These are phyloP conservation scores for Nematolebias whitei DNA, from an alignment of 2,113 vertebrate genomes.

Conservation along the genomic window DNA sequence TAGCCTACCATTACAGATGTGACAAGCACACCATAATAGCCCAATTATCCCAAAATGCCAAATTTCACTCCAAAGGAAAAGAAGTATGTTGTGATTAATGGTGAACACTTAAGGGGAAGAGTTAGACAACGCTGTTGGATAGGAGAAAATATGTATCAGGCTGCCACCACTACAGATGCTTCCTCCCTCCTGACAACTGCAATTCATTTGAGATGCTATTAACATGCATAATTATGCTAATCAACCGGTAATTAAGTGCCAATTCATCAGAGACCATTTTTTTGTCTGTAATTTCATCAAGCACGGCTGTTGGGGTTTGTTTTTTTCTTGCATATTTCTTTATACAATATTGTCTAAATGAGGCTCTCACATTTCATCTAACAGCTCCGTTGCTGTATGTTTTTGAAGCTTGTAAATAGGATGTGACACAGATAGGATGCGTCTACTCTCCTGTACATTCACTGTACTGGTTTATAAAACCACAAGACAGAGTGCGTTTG, in stretches of 20 bases:
- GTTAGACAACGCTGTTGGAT: constrained; percentile 96
- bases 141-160: constrained; percentile 99
- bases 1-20: constrained; percentile 96
- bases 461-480: constrained; percentile 11
- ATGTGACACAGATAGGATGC: constrained; percentile 18
- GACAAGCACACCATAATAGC: constrained; percentile 94
- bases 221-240: constrained; percentile 99
- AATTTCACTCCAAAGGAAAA: constrained; percentile 98
- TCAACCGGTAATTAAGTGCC: constrained; percentile 99
- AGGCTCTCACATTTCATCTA: constrained; percentile 52
- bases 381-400: constrained; percentile 43
- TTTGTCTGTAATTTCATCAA: constrained; percentile 97
- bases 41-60: constrained; percentile 98
- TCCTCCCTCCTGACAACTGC: constrained; percentile 98
- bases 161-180: constrained; percentile 98
- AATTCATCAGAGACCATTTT: constrained; percentile 96
- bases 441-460: constrained; percentile 5
- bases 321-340: constrained; percentile 72
- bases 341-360: constrained; percentile 71
- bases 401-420: constrained; percentile 51
- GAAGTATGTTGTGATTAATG: constrained; percentile 94
- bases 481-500: background rate
- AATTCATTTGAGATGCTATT: constrained; percentile 99
- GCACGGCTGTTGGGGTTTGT: constrained; percentile 85
- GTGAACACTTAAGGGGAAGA: constrained; percentile 97